A percentile compares a stretch with the other conserved stretches of the same genome.
phyloP scores from a whole-genome alignment of 2,888 invertebrate species.

The Barypeithes pellucidus region DNA sequence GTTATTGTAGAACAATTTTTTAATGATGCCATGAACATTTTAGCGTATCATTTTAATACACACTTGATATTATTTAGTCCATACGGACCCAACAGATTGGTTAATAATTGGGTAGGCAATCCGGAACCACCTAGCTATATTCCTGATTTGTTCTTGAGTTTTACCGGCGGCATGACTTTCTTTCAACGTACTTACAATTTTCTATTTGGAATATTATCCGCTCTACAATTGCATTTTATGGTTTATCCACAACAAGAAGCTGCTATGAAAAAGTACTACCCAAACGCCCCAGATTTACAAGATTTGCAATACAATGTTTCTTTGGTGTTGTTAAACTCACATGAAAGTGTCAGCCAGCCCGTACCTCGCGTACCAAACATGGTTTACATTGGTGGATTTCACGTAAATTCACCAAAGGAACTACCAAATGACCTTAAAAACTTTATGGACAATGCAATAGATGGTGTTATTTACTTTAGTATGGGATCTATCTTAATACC shows the following conservation, averaged over 20 bases:
- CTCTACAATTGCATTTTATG: conserved; percentile 55
- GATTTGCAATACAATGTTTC: conserved; percentile 60
- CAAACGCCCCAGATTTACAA: conserved; percentile 58
- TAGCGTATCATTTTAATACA: conserved; percentile 64
- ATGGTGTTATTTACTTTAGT: conserved; percentile 75
- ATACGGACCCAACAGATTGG: conserved; percentile 68
- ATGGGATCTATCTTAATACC: conserved; percentile 76
- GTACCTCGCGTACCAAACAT: conserved; percentile 74
- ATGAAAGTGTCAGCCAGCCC: conserved; percentile 72
- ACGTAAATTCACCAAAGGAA: conserved; percentile 63
- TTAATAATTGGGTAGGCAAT: conserved; percentile 71
- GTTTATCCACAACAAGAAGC: conserved; percentile 58
- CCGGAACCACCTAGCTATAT: conserved; percentile 72
- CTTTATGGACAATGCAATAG: conserved; percentile 72
- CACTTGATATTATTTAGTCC: conserved; percentile 68
- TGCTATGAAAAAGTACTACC: conserved; percentile 61
- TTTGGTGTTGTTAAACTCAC: conserved; percentile 65
- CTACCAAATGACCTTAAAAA: conserved; percentile 70
- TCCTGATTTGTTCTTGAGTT: conserved; percentile 60
- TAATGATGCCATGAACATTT: conserved; percentile 69
- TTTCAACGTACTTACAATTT: conserved; percentile 73
- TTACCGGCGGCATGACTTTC: conserved; percentile 70
- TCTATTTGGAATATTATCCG: conserved; percentile 56
- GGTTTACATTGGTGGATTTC: conserved; percentile 75
- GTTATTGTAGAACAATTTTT: conserved; percentile 67